A percentile compares a stretch with the other conserved stretches of the same genome.
Evolutionary conservation across 2,113 vertebrate genomes (phyloP).

Genomic region (Microcebus tavaratra): DNA sequence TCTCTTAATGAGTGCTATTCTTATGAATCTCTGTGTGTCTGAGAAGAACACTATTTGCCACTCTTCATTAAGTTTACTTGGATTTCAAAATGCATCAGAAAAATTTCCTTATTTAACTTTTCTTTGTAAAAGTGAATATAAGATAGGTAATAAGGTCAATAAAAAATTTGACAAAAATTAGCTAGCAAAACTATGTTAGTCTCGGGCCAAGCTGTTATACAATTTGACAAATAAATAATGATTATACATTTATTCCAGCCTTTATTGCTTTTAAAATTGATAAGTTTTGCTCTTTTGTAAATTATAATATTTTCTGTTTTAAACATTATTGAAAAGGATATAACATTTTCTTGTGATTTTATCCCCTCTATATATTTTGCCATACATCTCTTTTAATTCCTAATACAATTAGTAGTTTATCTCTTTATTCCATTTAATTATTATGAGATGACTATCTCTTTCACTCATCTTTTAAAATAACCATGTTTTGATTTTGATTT

Average conservation of each 20-base stretch:
- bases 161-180: background rate
- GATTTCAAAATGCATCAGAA: background rate
- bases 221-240: slow-evolving; percentile 8
- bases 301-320: background rate
- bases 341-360: background rate
- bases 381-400: background rate
- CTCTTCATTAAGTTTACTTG: background rate
- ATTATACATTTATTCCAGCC: background rate
- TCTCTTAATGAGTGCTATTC: background rate
- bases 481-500: background rate
- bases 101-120: background rate
- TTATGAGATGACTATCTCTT: background rate
- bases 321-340: background rate
- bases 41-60: background rate
- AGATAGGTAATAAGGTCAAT: background rate
- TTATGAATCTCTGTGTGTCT: background rate
- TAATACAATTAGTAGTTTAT: background rate
- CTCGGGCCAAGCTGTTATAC: background rate
- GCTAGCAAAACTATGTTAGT: background rate
- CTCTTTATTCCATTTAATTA: background rate
- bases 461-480: background rate
- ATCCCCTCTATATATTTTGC: background rate
- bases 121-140: background rate
- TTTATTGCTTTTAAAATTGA: background rate
- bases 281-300: background rate